Evolutionary conservation across 2,888 invertebrate species (phyloP).

Genomic region (Pseudoips prasinana): DNA sequence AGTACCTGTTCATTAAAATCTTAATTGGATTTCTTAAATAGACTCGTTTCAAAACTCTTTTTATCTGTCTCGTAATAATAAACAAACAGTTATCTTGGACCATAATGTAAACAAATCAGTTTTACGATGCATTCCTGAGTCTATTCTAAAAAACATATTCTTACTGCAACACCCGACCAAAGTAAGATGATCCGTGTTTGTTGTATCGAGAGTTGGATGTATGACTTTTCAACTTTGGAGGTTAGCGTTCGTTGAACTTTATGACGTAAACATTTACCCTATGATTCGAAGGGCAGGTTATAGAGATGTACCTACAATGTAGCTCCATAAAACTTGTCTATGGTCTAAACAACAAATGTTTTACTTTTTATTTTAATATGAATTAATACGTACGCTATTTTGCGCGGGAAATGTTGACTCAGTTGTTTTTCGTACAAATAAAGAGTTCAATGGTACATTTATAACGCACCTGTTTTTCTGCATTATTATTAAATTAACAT

Average conservation of each 20-base stretch:
- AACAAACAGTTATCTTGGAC: constrained; percentile 25
- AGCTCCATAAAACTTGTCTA: too few relatives aligned
- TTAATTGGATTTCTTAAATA: too few relatives aligned
- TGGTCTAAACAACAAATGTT: too few relatives aligned
- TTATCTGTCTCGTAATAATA: constrained; percentile 6
- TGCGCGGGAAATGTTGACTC: too few relatives aligned
- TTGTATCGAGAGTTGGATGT: constrained; percentile 1
- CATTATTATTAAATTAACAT: too few relatives aligned
- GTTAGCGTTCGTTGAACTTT: constrained; percentile 58
- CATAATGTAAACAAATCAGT: constrained; percentile 32
- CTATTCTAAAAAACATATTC: constrained; percentile 3
- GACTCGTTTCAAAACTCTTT: too few relatives aligned
- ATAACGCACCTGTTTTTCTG: too few relatives aligned
- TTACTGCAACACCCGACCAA: constrained; percentile 40
- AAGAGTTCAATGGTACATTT: too few relatives aligned
- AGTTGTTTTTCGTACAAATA: too few relatives aligned
- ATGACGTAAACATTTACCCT: constrained; percentile 24
- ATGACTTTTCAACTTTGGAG: constrained; percentile 29
- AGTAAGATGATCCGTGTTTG: constrained; percentile 10
- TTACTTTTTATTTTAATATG: too few relatives aligned
- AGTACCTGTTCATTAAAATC: too few relatives aligned
- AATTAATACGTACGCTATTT: too few relatives aligned
- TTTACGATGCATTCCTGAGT: constrained; percentile 19
- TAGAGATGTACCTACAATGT: constrained; percentile 29
- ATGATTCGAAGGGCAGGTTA: constrained; percentile 27